Conservation (phyloP, 2,888 invertebrate genomes). For the Drosophila prostipennis region DNA sequence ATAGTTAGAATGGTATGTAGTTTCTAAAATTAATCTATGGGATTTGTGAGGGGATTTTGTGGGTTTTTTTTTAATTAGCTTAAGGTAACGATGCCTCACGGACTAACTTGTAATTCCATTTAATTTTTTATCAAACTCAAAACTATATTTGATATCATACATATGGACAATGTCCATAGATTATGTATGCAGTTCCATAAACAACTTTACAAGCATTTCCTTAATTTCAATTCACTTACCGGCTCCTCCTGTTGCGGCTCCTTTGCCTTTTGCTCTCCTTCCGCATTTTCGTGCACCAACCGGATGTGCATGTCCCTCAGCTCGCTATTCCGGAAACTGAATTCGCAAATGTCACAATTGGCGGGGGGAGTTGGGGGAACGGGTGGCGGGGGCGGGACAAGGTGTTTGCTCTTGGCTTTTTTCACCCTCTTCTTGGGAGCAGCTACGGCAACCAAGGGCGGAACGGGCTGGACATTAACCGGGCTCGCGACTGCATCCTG, state of each 20-base stretch:
- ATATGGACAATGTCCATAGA: too few species aligned
- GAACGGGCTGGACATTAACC: conserved; percentile 1
- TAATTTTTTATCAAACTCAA: too few species aligned
- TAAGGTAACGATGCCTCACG: too few species aligned
- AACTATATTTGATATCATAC: too few species aligned
- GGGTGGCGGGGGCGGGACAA: conserved; percentile 21
- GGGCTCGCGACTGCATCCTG: conserved; percentile 3
- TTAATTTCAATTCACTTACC: conserved; percentile 1
- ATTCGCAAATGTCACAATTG: conserved; percentile 89
- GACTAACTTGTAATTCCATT: too few species aligned
- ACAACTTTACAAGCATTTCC: too few species aligned
- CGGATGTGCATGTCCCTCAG: conserved; percentile 91
- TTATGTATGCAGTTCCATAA: too few species aligned
- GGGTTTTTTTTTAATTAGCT: too few species aligned
- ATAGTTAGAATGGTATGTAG: too few species aligned
- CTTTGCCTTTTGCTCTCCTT: conserved; percentile 12
- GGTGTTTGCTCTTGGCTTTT: conserved; percentile 51
- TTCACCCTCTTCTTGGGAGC: conserved; percentile 52
- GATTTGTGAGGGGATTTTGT: too few species aligned
- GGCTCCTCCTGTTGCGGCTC: conserved; percentile 11
- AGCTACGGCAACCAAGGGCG: conserved; percentile 8
- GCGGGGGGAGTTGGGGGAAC: conserved; percentile 39
- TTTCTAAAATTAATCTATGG: too few species aligned
- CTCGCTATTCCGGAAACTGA: conserved; percentile 89
- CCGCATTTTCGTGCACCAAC: conserved; percentile 86